A percentile compares a stretch with the other conserved stretches of the same genome.
phyloP scores from a whole-genome alignment of 2,113 vertebrate genomes.

The Neopipo cinnamomea region DNA sequence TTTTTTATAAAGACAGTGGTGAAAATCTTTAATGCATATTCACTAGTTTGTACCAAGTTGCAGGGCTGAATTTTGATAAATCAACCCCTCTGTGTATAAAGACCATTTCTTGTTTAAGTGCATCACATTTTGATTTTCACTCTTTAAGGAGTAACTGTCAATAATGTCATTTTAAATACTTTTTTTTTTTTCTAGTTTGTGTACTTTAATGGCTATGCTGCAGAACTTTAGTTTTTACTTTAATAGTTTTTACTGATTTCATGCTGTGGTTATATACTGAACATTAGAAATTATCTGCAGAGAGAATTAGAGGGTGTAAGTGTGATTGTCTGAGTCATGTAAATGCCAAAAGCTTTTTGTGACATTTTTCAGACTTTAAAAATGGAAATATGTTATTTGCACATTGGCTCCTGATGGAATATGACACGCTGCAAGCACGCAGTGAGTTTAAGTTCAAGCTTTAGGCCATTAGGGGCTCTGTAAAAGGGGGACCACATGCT shows the following conservation, averaged over 20 bases:
- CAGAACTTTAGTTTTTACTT: conserved; percentile 56
- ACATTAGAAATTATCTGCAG: conserved; percentile 75
- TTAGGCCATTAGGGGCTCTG: conserved; percentile 42
- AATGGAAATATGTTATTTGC: conserved; percentile 81
- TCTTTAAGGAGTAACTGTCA: conserved; percentile 47
- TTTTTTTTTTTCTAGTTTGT: not conserved
- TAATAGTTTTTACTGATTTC: conserved; percentile 71
- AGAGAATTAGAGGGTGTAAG: conserved; percentile 74
- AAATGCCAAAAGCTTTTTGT: conserved; percentile 80
- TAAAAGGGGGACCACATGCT: not conserved
- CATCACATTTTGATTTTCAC: conserved; percentile 53
- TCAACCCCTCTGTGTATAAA: not conserved
- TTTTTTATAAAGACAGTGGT: not conserved
- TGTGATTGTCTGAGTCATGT: conserved; percentile 71
- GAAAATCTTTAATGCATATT: not conserved
- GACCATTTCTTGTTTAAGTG: conserved; percentile 28
- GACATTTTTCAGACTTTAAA: conserved; percentile 78
- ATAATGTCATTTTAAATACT: conserved; percentile 51
- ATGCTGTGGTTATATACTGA: conserved; percentile 68
- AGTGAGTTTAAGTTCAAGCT: conserved; percentile 44
- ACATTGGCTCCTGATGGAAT: conserved; percentile 70
- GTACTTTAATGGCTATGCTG: conserved; percentile 51
- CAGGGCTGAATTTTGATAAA: not conserved
- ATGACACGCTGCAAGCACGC: conserved; percentile 60
- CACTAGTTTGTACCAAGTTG: not conserved